phyloP scores from a whole-genome alignment of 2,113 vertebrate species.

The Takifugu flavidus region DNA sequence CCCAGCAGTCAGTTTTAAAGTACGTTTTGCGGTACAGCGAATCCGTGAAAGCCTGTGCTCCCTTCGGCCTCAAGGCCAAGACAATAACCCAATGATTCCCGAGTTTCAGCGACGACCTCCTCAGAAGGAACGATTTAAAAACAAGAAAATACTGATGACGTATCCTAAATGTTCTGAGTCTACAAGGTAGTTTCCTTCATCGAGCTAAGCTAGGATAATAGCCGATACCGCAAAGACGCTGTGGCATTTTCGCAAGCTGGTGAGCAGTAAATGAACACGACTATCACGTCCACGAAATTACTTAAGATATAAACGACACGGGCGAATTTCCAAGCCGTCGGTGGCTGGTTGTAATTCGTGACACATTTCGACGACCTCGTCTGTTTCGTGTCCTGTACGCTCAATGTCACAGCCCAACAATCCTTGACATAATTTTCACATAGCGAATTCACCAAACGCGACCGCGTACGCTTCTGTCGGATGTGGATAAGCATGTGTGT shows the following conservation, averaged over 20 bases:
- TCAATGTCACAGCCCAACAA: slow-evolving; percentile 74
- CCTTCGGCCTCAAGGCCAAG: slow-evolving; percentile 6
- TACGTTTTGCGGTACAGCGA: slow-evolving; percentile 16
- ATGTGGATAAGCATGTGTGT: not conserved
- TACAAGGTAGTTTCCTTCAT: slow-evolving; percentile 65
- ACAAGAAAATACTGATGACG: slow-evolving; percentile 81
- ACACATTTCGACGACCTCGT: slow-evolving; percentile 71
- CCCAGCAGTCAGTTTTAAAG: slow-evolving; percentile 40
- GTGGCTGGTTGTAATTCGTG: slow-evolving; percentile 40
- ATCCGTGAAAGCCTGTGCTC: slow-evolving; percentile 2
- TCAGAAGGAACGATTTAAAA: slow-evolving; percentile 83
- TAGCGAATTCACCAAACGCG: slow-evolving; percentile 28
- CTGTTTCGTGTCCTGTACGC: slow-evolving; percentile 72
- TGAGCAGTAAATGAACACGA: slow-evolving; percentile 21
- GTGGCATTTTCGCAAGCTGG: slow-evolving; percentile 34
- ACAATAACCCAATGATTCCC: slow-evolving; percentile 69
- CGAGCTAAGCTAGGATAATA: slow-evolving; percentile 66
- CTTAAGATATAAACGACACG: slow-evolving; percentile 9
- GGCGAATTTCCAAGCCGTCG: not conserved
- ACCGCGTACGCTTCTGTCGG: slow-evolving; percentile 1
- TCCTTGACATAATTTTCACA: slow-evolving; percentile 59
- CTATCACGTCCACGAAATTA: slow-evolving; percentile 6
- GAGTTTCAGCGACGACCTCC: slow-evolving; percentile 67
- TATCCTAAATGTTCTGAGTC: slow-evolving; percentile 72
- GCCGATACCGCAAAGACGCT: slow-evolving; percentile 50